Percentiles rank a stretch among this genome's conserved stretches.
Conservation (phyloP, 2,113 vertebrate species). For the Myrmecophaga tridactyla region DNA sequence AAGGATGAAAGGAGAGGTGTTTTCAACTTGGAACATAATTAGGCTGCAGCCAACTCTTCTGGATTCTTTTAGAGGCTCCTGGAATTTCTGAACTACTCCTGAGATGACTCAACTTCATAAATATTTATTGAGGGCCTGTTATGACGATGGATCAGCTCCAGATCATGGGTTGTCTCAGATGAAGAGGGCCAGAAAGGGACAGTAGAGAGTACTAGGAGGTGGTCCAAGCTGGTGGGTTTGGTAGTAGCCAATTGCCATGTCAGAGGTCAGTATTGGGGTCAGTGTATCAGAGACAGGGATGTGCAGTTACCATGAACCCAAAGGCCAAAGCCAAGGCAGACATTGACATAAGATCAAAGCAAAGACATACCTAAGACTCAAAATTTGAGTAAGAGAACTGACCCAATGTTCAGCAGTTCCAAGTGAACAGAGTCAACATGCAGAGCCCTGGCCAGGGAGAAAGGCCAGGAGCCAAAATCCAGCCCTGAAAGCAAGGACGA, state of each 20-base stretch:
- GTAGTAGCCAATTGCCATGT: neutral
- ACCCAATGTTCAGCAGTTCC: neutral
- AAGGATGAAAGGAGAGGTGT: neutral
- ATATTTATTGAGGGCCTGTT: slow-evolving; percentile 38
- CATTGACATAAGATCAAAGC: neutral
- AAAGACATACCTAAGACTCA: neutral
- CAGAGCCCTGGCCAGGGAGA: neutral
- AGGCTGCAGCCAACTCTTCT: neutral
- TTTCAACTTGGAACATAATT: neutral
- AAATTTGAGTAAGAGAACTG: neutral
- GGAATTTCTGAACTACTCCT: slow-evolving; percentile 45
- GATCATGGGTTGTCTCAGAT: neutral
- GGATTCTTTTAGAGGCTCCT: slow-evolving; percentile 14
- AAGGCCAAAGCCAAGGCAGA: neutral
- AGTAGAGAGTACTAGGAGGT: neutral
- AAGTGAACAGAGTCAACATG: neutral
- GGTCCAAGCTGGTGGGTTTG: neutral
- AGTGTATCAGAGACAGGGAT: neutral
- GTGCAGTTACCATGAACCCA: neutral
- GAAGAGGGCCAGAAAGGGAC: neutral
- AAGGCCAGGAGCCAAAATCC: neutral
- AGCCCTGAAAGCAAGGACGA: neutral
- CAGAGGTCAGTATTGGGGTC: neutral
- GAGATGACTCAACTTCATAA: slow-evolving; percentile 46
- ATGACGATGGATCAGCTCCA: neutral